A percentile compares a stretch with the other conserved stretches of the same genome.
These are phyloP conservation scores for Lutraria rhynchaena DNA, from an alignment of 1,140 invertebrate species.

Conservation along the genomic window DNA sequence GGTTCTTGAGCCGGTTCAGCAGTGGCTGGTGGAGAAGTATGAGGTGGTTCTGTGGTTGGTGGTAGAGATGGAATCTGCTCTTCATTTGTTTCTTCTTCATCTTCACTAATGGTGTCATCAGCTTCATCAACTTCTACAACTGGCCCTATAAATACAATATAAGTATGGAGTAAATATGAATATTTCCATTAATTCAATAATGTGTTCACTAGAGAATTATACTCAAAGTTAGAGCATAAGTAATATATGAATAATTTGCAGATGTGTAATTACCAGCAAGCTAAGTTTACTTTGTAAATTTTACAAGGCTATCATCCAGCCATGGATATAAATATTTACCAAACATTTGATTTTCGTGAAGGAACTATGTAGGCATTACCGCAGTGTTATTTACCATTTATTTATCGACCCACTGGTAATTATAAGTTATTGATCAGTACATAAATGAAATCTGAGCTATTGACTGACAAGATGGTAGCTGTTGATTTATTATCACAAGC, in stretches of 20 bases:
- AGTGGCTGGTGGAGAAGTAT: slow-evolving; percentile 5
- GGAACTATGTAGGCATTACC: neutral
- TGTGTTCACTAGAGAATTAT: neutral
- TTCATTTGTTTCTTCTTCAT: slow-evolving; percentile 68
- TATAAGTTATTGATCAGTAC: too few species aligned
- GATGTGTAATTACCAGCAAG: neutral
- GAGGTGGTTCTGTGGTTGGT: slow-evolving; percentile 22
- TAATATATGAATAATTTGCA: neutral
- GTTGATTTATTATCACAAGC: too few species aligned
- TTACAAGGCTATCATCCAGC: too few species aligned
- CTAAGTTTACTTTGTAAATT: too few species aligned
- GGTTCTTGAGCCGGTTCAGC: slow-evolving; percentile 3
- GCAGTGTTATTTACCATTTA: neutral
- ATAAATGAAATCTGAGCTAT: too few species aligned
- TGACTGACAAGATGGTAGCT: too few species aligned
- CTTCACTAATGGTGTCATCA: slow-evolving; percentile 73
- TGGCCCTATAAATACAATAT: slow-evolving; percentile 75
- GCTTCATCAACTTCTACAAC: slow-evolving; percentile 76
- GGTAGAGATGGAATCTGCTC: slow-evolving; percentile 39
- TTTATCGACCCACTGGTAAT: too few species aligned
- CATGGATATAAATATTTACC: neutral
- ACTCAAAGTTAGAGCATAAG: neutral
- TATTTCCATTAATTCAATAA: neutral
- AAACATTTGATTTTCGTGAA: neutral
- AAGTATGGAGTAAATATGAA: too few species aligned